phyloP scores from a whole-genome alignment of 2,113 vertebrate species.

The Heterocephalus glaber region DNA sequence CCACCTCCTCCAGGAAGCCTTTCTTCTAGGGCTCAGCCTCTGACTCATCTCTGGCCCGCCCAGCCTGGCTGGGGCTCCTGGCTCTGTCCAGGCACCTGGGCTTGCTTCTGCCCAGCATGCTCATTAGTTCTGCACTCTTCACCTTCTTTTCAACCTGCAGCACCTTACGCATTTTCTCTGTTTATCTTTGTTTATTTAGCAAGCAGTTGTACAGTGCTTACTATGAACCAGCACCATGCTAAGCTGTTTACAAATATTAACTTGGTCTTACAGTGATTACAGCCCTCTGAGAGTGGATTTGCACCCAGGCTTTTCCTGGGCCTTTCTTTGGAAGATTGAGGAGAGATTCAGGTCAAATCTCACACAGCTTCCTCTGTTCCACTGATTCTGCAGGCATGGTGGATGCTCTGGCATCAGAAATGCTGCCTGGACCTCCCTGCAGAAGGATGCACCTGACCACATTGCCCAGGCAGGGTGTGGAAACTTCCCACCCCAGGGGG shows the following conservation, averaged over 20 bases:
- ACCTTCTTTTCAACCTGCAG: background rate
- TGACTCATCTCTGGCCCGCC: background rate
- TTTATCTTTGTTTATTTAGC: conserved; percentile 7
- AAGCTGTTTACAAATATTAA: background rate
- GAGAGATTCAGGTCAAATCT: background rate
- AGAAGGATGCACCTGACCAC: background rate
- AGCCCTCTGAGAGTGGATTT: background rate
- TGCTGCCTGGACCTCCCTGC: background rate
- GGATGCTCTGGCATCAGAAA: background rate
- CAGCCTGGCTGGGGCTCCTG: background rate
- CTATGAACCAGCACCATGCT: fast-evolving
- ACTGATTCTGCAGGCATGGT: fast-evolving
- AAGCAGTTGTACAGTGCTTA: background rate
- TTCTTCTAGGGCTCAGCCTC: background rate
- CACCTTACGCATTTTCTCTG: background rate
- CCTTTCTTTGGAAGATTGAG: too few relatives aligned
- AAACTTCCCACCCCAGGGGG: background rate
- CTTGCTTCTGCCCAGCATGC: background rate
- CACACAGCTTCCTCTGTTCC: background rate
- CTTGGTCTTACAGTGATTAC: background rate
- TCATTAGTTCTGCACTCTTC: background rate
- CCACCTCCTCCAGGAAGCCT: conserved; percentile 11
- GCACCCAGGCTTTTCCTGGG: background rate
- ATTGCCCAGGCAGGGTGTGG: background rate
- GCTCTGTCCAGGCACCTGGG: background rate